Evolutionary conservation across 2,888 invertebrate species (phyloP).

Genomic region (Frankliniella fusca): DNA sequence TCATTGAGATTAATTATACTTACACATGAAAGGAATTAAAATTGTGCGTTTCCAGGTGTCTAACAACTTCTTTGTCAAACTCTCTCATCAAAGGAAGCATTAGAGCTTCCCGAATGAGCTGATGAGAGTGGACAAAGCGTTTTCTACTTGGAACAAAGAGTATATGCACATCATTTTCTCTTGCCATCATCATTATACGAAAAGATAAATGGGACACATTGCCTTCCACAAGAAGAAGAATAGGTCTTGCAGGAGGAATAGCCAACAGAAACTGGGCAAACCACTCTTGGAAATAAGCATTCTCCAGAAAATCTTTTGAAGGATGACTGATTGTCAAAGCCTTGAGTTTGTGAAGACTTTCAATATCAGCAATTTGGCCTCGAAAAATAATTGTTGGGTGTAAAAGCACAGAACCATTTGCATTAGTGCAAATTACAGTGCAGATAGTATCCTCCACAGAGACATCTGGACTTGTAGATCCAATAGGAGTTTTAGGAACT

Average conservation of each 20-base stretch:
- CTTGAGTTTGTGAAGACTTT: neutral
- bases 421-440: neutral
- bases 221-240: neutral
- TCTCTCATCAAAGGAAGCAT: neutral
- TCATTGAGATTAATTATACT: neutral
- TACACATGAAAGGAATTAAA: neutral
- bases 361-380: neutral
- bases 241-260: neutral
- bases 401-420: neutral
- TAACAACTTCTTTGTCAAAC: neutral
- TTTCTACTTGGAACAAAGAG: neutral
- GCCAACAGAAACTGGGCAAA: neutral
- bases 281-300: neutral
- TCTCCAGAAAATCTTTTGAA: neutral
- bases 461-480: neutral
- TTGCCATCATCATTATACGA: neutral
- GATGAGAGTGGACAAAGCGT: conserved; percentile 2
- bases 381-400: neutral
- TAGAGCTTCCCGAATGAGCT: neutral
- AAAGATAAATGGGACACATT: neutral
- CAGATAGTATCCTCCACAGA: neutral
- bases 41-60: neutral
- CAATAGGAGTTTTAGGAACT: neutral
- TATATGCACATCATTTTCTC: neutral
- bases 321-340: neutral